A percentile compares a stretch with the other conserved stretches of the same genome.
These are phyloP conservation scores for Zaprionus obscuricornis DNA, from an alignment of 2,888 invertebrate genomes.

Conservation along the genomic window DNA sequence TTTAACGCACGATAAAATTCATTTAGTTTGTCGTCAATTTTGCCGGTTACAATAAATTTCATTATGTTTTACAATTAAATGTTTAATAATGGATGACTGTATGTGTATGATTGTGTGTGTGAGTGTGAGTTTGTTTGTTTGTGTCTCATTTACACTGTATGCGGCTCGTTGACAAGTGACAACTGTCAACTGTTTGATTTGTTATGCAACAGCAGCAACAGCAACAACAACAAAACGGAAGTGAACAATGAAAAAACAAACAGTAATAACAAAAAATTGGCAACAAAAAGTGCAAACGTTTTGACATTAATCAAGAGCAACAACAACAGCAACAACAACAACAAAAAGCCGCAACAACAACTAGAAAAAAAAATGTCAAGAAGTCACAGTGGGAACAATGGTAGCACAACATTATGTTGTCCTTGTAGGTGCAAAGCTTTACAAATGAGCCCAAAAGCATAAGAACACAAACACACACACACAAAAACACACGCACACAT, in stretches of 20 bases:
- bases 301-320: constrained; percentile 61
- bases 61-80: constrained; percentile 5
- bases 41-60: constrained; percentile 18
- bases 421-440: constrained; percentile 31
- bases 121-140: constrained; percentile 6
- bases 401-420: no score
- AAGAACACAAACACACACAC: constrained; percentile 4
- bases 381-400: constrained; percentile 23
- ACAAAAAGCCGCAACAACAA: background rate
- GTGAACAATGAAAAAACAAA: no score
- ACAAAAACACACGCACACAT: background rate
- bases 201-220: constrained; percentile 31
- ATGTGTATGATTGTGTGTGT: background rate
- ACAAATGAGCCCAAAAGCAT: constrained; percentile 35
- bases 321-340: background rate
- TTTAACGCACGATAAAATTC: no score
- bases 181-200: constrained; percentile 58
- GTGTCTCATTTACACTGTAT: background rate
- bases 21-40: background rate
- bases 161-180: constrained; percentile 23
- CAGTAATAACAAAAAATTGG: constrained; percentile 18
- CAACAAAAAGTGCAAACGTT: constrained; percentile 36
- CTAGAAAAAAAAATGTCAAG: constrained; percentile 29
- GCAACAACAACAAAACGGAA: constrained; percentile 1
- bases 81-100: constrained; percentile 20